phyloP scores from a whole-genome alignment of 2,113 vertebrate genomes.

The Siphamia tubifer region DNA sequence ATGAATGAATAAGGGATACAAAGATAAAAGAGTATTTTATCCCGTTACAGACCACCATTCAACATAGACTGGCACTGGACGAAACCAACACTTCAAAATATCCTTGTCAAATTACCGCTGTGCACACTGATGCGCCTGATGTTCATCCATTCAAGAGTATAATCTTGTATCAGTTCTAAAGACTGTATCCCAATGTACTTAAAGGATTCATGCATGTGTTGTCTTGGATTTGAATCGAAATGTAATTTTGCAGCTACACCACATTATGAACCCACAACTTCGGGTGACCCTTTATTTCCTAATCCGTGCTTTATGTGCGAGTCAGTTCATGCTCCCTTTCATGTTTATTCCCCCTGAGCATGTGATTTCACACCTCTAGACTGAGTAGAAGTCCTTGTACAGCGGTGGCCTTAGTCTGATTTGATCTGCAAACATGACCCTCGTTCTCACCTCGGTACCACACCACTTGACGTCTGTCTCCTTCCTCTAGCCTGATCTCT shows the following conservation, averaged over 20 bases:
- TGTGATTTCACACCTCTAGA: conserved; percentile 40
- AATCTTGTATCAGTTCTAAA: neutral
- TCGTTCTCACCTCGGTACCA: conserved; percentile 18
- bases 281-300: conserved; percentile 13
- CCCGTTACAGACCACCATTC: conserved; percentile 51
- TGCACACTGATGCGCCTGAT: neutral
- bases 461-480: neutral
- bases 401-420: conserved; percentile 18
- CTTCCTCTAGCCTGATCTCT: neutral
- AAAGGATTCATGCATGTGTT: neutral
- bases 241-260: neutral
- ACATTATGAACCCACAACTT: neutral
- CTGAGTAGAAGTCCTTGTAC: conserved; percentile 11
- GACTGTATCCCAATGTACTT: neutral
- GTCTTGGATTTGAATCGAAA: neutral
- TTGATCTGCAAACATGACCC: conserved; percentile 45
- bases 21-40: conserved; percentile 63
- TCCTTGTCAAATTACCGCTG: conserved; percentile 50
- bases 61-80: conserved; percentile 26
- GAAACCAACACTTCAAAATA: conserved; percentile 46
- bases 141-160: conserved; percentile 13
- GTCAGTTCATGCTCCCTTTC: conserved; percentile 3
- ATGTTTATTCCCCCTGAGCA: conserved; percentile 39
- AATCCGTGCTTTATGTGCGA: neutral
- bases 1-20: conserved; percentile 57